phyloP scores from a whole-genome alignment of 92 coral and sea anemone genomes.

The Epizoanthus ramosus region DNA sequence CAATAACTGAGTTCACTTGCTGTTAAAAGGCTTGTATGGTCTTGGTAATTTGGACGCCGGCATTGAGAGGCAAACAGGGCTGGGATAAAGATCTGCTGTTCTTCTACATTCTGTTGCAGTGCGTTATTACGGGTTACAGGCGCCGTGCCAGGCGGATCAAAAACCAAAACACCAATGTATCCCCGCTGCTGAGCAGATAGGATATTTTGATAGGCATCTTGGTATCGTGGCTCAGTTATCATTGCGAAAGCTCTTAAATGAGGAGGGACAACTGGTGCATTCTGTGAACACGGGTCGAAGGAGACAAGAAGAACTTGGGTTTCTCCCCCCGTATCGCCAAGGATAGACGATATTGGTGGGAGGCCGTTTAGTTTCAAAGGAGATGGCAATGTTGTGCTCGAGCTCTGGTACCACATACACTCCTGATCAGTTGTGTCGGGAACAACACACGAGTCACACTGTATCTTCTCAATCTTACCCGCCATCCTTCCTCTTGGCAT shows the following conservation, averaged over 20 bases:
- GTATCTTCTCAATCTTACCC: no score
- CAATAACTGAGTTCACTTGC: background rate
- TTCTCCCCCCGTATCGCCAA: background rate
- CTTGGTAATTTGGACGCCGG: no score
- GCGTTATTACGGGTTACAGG: background rate
- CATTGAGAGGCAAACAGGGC: background rate
- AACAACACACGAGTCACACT: no score
- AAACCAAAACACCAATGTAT: background rate
- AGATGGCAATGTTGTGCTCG: background rate
- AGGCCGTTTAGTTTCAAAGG: background rate
- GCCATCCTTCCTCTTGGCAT: no score
- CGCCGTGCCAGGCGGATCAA: background rate
- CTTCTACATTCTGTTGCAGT: background rate
- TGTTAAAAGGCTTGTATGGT: no score
- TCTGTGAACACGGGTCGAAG: constrained; percentile 12
- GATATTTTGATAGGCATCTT: background rate
- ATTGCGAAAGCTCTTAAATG: background rate
- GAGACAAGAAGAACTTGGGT: background rate
- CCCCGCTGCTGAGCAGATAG: constrained; percentile 12
- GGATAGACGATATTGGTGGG: background rate
- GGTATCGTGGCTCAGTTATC: background rate
- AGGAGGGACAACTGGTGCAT: no score
- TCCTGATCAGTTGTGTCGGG: no score
- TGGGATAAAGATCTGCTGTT: constrained; percentile 8
- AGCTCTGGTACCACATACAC: no score